A percentile compares a stretch with the other conserved stretches of the same genome.
Evolutionary conservation across 35 echinoderm and acorn worm species (phyloP).

Genomic region (Hemicentrotus pulcherrimus): DNA sequence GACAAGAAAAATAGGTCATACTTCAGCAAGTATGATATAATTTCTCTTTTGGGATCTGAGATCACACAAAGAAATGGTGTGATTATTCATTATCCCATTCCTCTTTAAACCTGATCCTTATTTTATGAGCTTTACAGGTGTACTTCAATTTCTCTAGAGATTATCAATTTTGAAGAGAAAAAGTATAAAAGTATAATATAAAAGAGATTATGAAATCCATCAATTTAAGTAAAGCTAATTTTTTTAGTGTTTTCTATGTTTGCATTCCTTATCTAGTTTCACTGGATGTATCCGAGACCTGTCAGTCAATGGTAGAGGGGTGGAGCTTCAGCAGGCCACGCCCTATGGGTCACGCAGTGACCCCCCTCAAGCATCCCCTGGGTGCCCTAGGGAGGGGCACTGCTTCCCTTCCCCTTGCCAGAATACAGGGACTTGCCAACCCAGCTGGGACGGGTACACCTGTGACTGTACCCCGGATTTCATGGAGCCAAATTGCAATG

Average conservation of each 20-base stretch:
- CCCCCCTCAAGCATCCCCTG: slow-evolving; percentile 65
- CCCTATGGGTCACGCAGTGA: slow-evolving; percentile 55
- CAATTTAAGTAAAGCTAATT: background rate
- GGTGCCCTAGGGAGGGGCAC: slow-evolving; percentile 74
- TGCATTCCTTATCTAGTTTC: slow-evolving; percentile 68
- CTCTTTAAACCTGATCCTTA: too few relatives aligned
- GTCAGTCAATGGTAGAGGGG: slow-evolving; percentile 57
- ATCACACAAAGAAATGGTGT: too few relatives aligned
- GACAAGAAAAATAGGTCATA: too few relatives aligned
- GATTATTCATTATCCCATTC: too few relatives aligned
- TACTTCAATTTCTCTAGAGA: too few relatives aligned
- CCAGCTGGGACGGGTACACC: slow-evolving; percentile 73
- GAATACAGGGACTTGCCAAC: slow-evolving; percentile 76
- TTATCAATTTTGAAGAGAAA: too few relatives aligned
- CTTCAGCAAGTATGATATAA: too few relatives aligned
- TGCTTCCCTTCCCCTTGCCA: slow-evolving; percentile 75
- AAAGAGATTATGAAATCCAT: background rate
- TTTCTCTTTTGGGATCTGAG: too few relatives aligned
- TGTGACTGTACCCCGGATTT: slow-evolving; percentile 84
- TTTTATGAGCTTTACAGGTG: too few relatives aligned
- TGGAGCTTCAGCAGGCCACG: slow-evolving; percentile 66
- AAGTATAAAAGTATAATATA: background rate
- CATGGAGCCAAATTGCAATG: slow-evolving; percentile 73
- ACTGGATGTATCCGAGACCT: slow-evolving; percentile 88
- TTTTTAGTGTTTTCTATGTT: background rate